Evolutionary conservation across 2,888 invertebrate genomes (phyloP).

Genomic region (Chorisops tibialis): DNA sequence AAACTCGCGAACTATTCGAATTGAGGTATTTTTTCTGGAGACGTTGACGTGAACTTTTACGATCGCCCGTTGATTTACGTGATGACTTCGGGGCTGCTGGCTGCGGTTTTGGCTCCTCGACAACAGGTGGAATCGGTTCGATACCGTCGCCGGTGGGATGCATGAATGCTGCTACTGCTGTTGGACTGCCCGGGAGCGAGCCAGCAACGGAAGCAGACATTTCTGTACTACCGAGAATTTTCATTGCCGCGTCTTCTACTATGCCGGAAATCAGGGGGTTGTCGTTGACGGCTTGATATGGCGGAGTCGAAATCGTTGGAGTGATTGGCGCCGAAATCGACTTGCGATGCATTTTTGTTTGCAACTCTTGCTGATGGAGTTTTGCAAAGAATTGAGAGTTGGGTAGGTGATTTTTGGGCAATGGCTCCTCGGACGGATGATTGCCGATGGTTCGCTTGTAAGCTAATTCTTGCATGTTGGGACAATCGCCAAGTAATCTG

Average conservation of each 20-base stretch:
- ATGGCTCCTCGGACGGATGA: conserved; percentile 52
- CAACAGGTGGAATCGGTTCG: background rate
- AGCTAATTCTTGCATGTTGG: conserved; percentile 82
- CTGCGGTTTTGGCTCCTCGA: conserved; percentile 40
- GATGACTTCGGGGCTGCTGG: conserved; percentile 50
- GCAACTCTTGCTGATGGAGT: conserved; percentile 50
- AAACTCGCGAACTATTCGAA: conserved; percentile 35
- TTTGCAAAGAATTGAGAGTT: conserved; percentile 52
- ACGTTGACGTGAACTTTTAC: conserved; percentile 48
- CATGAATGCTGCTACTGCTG: conserved; percentile 37
- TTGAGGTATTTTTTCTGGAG: conserved; percentile 44
- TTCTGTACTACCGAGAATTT: background rate
- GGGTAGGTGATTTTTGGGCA: conserved; percentile 50
- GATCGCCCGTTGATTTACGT: conserved; percentile 40
- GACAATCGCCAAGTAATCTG: conserved; percentile 66
- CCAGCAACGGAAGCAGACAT: background rate
- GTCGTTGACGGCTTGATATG: background rate
- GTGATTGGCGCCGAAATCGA: conserved; percentile 10
- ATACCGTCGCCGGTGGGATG: conserved; percentile 36
- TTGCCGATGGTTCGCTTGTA: conserved; percentile 69
- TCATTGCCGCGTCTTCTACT: background rate
- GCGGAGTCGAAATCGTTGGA: background rate
- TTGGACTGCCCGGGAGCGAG: background rate
- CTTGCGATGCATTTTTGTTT: conserved; percentile 43
- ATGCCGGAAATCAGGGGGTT: background rate